These are phyloP conservation scores for Thermophis baileyi DNA, from an alignment of 2,113 vertebrate genomes.

Conservation along the genomic window DNA sequence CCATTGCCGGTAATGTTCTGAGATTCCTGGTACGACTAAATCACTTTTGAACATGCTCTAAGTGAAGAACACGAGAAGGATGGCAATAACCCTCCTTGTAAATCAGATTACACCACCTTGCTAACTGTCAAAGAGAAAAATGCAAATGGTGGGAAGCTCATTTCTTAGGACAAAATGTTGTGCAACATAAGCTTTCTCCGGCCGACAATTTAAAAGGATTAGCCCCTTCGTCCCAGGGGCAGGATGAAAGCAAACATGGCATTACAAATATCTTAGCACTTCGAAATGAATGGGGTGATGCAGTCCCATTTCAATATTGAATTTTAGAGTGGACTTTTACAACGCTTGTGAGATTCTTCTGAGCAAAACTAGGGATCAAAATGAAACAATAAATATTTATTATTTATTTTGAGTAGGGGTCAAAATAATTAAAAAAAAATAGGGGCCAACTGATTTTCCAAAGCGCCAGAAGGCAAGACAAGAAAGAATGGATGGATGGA, in stretches of 20 bases:
- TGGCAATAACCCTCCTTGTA: background rate
- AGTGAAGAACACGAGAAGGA: background rate
- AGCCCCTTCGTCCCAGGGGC: background rate
- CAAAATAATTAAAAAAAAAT: background rate
- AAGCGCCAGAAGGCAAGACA: background rate
- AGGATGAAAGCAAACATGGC: background rate
- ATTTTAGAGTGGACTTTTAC: background rate
- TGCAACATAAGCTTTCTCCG: background rate
- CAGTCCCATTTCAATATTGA: background rate
- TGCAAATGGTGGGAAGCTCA: background rate
- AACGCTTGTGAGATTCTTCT: too few species aligned
- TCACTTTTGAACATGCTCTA: background rate
- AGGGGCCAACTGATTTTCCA: background rate
- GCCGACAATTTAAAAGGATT: background rate
- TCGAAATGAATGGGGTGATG: background rate
- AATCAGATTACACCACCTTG: slow-evolving; percentile 5
- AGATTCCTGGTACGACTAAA: background rate
- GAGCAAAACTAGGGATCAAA: background rate
- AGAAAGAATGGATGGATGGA: background rate
- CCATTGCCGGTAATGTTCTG: background rate
- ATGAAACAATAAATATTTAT: background rate
- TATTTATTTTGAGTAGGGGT: background rate
- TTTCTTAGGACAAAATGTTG: background rate
- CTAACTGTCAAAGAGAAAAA: slow-evolving; percentile 15
- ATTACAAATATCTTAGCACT: background rate